phyloP scores from a whole-genome alignment of 2,113 vertebrate species.

The Strix aluco region DNA sequence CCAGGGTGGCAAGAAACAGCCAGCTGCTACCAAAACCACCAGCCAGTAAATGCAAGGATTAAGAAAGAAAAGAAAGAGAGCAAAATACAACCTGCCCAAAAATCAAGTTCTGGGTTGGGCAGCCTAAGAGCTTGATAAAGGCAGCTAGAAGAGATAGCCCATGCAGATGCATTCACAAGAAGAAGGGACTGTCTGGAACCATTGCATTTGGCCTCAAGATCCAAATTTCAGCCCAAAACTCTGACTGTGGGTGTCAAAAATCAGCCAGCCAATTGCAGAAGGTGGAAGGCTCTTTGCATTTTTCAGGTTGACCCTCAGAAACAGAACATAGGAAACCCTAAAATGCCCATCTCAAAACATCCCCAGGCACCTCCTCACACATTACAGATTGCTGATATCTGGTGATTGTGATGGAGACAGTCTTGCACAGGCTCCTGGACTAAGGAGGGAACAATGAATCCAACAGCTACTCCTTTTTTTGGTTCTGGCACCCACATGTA shows the following conservation, averaged over 20 bases:
- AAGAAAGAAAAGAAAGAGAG: not conserved
- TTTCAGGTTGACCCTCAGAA: not conserved
- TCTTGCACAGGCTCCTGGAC: not conserved
- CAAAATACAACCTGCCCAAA: not conserved
- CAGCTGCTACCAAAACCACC: not conserved
- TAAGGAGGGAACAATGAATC: not conserved
- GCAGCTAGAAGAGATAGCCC: not conserved
- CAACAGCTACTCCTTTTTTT: not conserved
- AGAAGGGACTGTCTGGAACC: not conserved
- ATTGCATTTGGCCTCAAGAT: not conserved
- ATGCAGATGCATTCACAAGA: not conserved
- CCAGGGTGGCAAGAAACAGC: not conserved
- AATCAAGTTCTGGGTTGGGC: not conserved
- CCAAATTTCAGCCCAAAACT: not conserved
- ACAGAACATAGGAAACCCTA: not conserved
- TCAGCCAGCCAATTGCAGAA: not conserved
- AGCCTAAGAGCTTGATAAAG: not conserved
- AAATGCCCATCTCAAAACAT: not conserved
- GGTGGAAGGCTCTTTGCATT: not conserved
- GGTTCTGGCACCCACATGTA: not conserved
- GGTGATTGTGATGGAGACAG: fast-evolving
- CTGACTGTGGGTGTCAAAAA: not conserved
- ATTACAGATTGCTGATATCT: not conserved
- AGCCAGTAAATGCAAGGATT: not conserved
- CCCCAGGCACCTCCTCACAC: not conserved